Conservation (phyloP, 2,797 vertebrate genomes). For the Falco naumanni region DNA sequence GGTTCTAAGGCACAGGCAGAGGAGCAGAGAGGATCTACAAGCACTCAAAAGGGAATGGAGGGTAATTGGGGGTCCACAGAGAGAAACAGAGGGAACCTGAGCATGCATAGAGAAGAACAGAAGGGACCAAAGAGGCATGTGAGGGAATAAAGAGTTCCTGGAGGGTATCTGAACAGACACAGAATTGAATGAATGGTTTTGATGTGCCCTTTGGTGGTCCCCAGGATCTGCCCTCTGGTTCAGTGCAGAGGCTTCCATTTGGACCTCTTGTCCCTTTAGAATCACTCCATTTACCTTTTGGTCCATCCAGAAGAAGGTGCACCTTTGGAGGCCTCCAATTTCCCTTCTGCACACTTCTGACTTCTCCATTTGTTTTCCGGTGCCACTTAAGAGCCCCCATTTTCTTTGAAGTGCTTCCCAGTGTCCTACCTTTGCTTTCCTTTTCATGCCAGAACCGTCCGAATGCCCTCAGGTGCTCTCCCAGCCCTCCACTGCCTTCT, state of each 20-base stretch:
- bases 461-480: not conserved
- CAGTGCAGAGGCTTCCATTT: not conserved
- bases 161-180: not conserved
- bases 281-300: not conserved
- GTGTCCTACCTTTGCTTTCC: not conserved
- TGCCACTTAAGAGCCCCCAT: not conserved
- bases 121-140: not conserved
- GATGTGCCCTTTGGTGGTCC: not conserved
- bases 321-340: accelerated
- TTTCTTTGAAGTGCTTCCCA: not conserved
- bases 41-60: not conserved
- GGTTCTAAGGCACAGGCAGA: not conserved
- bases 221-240: not conserved
- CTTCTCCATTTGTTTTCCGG: not conserved
- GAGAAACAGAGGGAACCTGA: not conserved
- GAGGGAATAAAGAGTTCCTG: not conserved
- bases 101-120: not conserved
- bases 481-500: not conserved
- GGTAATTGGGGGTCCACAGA: not conserved
- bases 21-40: not conserved
- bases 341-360: not conserved
- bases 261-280: not conserved
- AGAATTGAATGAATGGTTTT: not conserved
- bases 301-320: not conserved
- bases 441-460: not conserved